A percentile compares a stretch with the other conserved stretches of the same genome.
These are phyloP conservation scores for Plutella xylostella DNA, from an alignment of 2,888 invertebrate genomes.

Conservation along the genomic window DNA sequence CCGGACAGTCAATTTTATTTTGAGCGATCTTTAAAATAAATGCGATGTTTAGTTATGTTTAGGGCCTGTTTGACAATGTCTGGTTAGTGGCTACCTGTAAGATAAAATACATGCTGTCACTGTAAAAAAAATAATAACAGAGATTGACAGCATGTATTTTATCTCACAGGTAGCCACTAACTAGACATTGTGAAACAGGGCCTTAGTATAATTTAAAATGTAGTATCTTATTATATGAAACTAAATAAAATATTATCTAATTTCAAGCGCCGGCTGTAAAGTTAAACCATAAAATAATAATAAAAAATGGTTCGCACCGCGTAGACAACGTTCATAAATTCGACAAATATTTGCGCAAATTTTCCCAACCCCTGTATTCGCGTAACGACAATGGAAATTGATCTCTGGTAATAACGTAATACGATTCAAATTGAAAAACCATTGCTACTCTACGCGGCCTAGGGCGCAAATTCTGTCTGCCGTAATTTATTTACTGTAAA, in stretches of 20 bases:
- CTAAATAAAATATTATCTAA: not conserved
- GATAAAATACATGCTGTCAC: too few relatives aligned
- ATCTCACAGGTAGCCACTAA: too few relatives aligned
- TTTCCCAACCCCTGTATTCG: too few relatives aligned
- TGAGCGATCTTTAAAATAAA: too few relatives aligned
- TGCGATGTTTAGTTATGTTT: not conserved
- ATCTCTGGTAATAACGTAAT: slow-evolving; percentile 21
- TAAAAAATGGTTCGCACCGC: not conserved
- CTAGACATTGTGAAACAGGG: too few relatives aligned
- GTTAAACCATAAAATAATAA: not conserved
- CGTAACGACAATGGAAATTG: not conserved
- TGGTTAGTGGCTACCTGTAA: too few relatives aligned
- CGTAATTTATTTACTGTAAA: not conserved
- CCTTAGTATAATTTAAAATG: not conserved
- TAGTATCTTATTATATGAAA: not conserved
- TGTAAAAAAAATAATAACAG: too few relatives aligned
- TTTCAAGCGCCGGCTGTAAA: not conserved
- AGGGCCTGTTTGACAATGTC: not conserved
- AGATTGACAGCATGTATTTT: too few relatives aligned
- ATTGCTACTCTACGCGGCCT: slow-evolving; percentile 21
- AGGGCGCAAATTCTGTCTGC: not conserved
- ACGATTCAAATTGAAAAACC: slow-evolving; percentile 42
- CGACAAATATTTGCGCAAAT: not conserved
- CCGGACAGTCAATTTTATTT: too few relatives aligned
- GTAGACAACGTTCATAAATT: not conserved